Base-by-base conservation (phyloP, 2,113 vertebrate genomes). In the Albula glossodonta region DNA sequence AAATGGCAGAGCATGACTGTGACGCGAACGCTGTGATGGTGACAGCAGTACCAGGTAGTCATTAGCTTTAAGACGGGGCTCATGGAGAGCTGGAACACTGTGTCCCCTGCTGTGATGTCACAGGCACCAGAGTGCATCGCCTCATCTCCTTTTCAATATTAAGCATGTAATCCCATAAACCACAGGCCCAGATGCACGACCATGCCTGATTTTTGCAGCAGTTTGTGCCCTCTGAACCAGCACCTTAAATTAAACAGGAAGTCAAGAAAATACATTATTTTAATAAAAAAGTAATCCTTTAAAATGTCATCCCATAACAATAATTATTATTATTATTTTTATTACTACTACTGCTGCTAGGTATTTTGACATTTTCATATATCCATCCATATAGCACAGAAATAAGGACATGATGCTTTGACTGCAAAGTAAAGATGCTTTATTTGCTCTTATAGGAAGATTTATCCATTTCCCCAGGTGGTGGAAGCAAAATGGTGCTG, bases 121-220 rank as follows among this genome's bases (percentile, higher is more conserved):
- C 22, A 31, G 70, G 70, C 8, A 19, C 10, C n/a, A 25, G 70
- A 74, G 70, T 74, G 70, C 22, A 31, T 31, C n/a, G 22, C 6
- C n/a, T 74, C 70, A 74, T 74, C 70, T 31, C 70, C n/a, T 74
- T 74, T 74, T 31, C 70, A 31, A 31, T 74, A 74, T 74, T 74
- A 74, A 31, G 25, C 70, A 10, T 22, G n/a, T 74, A 31, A 74
- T 74, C n/a, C 70, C n/a, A 74, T 74, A 74, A 74, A 74, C 70
- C 70, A 19, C 2, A 41, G 31, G n/a, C 10, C 70, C 70, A 31
- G 4, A 22, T 74, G 70, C 8, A 74, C 22, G 31, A n/a, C n/a
- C 4, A 0, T 22, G 22, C n/a, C 70, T 74, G n/a, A 9, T 56
- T 10, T 74, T 74, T 2, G 2, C 5, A 10, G 5, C n/a, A 74